Conservation (phyloP, 2,888 invertebrate genomes). For the Sarcophaga carnaria region DNA sequence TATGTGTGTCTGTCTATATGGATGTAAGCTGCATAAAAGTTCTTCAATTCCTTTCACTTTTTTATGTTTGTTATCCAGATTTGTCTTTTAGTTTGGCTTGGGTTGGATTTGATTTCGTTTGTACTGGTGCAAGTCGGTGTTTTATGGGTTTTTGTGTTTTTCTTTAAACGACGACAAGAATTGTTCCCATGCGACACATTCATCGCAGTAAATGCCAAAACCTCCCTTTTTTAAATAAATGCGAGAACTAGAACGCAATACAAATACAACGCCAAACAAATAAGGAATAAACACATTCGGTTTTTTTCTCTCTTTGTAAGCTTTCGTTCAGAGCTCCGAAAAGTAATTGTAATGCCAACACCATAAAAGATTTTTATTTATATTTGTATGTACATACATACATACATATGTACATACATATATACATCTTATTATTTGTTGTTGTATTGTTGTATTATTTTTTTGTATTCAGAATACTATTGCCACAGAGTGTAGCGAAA, state of each 20-base stretch:
- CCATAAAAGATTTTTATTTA: conserved; percentile 34
- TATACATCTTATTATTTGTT: neutral
- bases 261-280: conserved; percentile 11
- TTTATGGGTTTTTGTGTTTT: conserved; percentile 65
- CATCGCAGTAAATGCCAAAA: conserved; percentile 60
- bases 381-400: too few relatives aligned
- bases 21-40: conserved; percentile 35
- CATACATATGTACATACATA: too few relatives aligned
- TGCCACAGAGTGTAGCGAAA: too few relatives aligned
- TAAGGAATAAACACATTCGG: conserved; percentile 13
- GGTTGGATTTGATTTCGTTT: conserved; percentile 17
- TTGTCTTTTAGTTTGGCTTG: conserved; percentile 26
- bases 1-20: neutral
- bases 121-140: conserved; percentile 31
- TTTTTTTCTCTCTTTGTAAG: neutral
- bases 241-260: neutral
- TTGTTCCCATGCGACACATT: conserved; percentile 78
- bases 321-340: neutral
- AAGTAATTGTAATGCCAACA: conserved; percentile 35
- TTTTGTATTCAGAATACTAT: too few relatives aligned
- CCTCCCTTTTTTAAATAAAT: conserved; percentile 35
- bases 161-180: conserved; percentile 71
- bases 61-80: conserved; percentile 49
- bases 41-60: conserved; percentile 55
- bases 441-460: neutral